Conservation (phyloP, 2,797 vertebrate species). For the Poecilia velifera region DNA sequence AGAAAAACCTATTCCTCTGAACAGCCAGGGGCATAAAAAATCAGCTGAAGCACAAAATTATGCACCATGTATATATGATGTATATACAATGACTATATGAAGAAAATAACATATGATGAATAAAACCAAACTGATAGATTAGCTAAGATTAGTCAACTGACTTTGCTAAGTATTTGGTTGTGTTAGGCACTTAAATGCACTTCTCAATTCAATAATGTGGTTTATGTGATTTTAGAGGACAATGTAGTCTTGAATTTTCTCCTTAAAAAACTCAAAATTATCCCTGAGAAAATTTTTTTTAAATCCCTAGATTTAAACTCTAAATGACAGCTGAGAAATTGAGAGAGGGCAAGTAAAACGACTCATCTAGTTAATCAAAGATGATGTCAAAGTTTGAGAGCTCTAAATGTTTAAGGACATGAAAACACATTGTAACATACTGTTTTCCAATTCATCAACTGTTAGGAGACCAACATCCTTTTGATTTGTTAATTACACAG, state of each 20-base stretch:
- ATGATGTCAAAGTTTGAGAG: conserved; percentile 45
- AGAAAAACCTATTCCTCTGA: neutral
- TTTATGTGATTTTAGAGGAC: neutral
- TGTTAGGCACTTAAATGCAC: neutral
- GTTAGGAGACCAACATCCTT: conserved; percentile 40
- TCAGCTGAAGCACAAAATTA: neutral
- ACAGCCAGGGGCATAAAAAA: neutral
- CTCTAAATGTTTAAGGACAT: conserved; percentile 66
- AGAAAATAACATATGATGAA: conserved; percentile 30
- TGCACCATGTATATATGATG: neutral
- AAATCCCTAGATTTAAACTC: conserved; percentile 4
- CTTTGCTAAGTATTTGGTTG: neutral
- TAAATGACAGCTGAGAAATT: neutral
- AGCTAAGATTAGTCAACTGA: conserved; percentile 35
- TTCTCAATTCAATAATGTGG: conserved; percentile 1
- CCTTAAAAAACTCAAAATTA: conserved; percentile 6
- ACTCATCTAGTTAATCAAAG: conserved; percentile 65
- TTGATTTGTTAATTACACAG: conserved; percentile 28
- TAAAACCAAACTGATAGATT: conserved; percentile 23
- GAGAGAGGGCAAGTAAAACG: conserved; percentile 44
- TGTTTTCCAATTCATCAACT: conserved; percentile 40
- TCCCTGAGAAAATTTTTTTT: neutral
- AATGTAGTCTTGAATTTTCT: neutral
- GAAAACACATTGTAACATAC: conserved; percentile 61
- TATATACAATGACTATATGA: neutral